phyloP scores from a whole-genome alignment of 2,797 vertebrate genomes.

The Lates japonicus region DNA sequence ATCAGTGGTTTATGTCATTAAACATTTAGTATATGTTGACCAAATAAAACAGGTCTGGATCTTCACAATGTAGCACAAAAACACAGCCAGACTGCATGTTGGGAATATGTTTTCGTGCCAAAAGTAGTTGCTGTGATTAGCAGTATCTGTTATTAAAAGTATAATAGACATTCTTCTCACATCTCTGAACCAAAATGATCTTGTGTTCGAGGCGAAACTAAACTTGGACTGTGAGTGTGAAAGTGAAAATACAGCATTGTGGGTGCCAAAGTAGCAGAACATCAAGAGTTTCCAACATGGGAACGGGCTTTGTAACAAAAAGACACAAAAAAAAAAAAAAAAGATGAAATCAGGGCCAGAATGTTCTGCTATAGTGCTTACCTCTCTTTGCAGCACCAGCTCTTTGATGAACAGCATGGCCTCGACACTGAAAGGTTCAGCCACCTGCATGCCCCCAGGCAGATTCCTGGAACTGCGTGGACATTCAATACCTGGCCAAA shows the following conservation, averaged over 20 bases:
- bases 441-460: slow-evolving; percentile 91
- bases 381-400: slow-evolving; percentile 96
- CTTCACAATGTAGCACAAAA: slow-evolving; percentile 11
- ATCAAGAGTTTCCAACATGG: slow-evolving; percentile 6
- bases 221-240: slow-evolving; percentile 32
- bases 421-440: slow-evolving; percentile 97
- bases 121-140: neutral
- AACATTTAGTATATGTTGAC: neutral
- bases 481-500: slow-evolving; percentile 93
- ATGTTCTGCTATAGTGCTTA: slow-evolving; percentile 74
- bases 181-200: slow-evolving; percentile 34
- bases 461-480: slow-evolving; percentile 93
- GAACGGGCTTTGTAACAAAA: neutral
- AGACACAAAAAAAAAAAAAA: neutral
- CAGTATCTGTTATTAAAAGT: slow-evolving; percentile 8
- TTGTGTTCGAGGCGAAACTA: slow-evolving; percentile 19
- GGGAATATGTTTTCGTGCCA: slow-evolving; percentile 4
- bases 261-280: slow-evolving; percentile 25
- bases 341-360: slow-evolving; percentile 11
- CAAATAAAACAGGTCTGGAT: slow-evolving; percentile 2
- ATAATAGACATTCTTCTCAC: slow-evolving; percentile 34
- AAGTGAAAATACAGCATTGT: slow-evolving; percentile 21
- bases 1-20: neutral
- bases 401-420: slow-evolving; percentile 96
- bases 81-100: slow-evolving; percentile 6